Percentiles rank a stretch among this genome's conserved stretches.
These are phyloP conservation scores for Coluber constrictor DNA, from an alignment of 2,797 vertebrate genomes.

Conservation along the genomic window DNA sequence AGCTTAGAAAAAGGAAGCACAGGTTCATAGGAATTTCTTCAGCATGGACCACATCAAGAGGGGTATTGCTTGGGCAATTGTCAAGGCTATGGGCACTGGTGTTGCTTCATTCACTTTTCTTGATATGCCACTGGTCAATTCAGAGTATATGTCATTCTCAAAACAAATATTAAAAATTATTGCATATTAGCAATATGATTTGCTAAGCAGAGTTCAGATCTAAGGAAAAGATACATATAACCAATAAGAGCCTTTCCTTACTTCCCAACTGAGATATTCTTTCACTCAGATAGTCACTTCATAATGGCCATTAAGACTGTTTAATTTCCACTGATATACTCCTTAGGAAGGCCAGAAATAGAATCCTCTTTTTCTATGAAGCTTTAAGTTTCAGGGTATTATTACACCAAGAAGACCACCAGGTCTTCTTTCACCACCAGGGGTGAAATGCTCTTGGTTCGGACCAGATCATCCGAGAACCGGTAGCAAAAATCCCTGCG, in stretches of 20 bases:
- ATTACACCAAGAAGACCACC: background rate
- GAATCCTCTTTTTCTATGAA: background rate
- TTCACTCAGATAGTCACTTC: background rate
- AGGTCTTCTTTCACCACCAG: too few species aligned
- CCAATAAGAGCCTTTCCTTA: background rate
- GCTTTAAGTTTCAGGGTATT: background rate
- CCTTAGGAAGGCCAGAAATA: background rate
- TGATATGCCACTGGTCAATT: background rate
- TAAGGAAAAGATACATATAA: background rate
- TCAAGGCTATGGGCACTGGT: too few species aligned
- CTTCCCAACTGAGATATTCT: background rate
- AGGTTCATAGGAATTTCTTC: too few species aligned
- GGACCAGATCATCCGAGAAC: too few species aligned
- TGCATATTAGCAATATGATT: background rate
- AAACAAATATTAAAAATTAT: background rate
- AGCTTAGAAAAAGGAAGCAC: too few species aligned
- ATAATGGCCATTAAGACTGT: background rate
- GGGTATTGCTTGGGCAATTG: too few species aligned
- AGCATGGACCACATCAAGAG: too few species aligned
- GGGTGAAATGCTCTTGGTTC: too few species aligned
- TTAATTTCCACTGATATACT: background rate
- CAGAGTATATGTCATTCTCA: background rate
- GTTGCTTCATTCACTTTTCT: background rate
- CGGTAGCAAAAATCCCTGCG: too few species aligned
- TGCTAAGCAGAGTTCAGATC: too few species aligned